Percentiles rank a stretch among this genome's conserved stretches.
These are phyloP conservation scores for Melanophora roralis DNA, from an alignment of 2,888 invertebrate species.

Conservation along the genomic window DNA sequence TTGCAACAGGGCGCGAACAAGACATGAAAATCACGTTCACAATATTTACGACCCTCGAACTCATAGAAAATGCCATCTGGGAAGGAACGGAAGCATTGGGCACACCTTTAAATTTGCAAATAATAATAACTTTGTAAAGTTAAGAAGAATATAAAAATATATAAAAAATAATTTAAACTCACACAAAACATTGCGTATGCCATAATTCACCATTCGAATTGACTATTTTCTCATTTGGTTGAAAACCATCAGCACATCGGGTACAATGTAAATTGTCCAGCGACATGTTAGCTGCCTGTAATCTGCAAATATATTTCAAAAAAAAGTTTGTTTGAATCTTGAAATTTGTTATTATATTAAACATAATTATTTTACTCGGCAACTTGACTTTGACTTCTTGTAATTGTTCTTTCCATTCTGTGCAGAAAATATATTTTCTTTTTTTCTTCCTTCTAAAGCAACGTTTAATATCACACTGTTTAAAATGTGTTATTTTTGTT, in stretches of 20 bases:
- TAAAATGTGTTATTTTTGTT: too few species aligned
- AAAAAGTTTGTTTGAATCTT: not conserved
- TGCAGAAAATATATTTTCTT: not conserved
- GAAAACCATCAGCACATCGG: constrained; percentile 97
- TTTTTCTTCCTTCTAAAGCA: constrained; percentile 13
- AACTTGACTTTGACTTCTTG: constrained; percentile 45
- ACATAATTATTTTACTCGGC: constrained; percentile 26
- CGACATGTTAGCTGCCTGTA: constrained; percentile 82
- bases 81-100: constrained; percentile 98
- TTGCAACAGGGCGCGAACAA: constrained; percentile 96
- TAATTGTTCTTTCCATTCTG: constrained; percentile 43
- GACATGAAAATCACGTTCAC: constrained; percentile 99
- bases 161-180: constrained; percentile 77
- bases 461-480: constrained; percentile 41
- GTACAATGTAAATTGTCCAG: constrained; percentile 95
- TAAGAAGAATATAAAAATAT: too few species aligned
- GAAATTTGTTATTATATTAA: too few species aligned
- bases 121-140: too few species aligned
- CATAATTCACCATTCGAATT: constrained; percentile 99
- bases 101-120: constrained; percentile 83
- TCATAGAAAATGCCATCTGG: constrained; percentile 99
- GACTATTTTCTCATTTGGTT: constrained; percentile 97
- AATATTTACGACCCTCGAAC: constrained; percentile 99
- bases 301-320: constrained; percentile 65
- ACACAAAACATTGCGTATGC: constrained; percentile 99